A percentile compares a stretch with the other conserved stretches of the same genome.
Evolutionary conservation across 2,797 vertebrate genomes (phyloP).

Genomic region (Chaetophractus vellerosus): DNA sequence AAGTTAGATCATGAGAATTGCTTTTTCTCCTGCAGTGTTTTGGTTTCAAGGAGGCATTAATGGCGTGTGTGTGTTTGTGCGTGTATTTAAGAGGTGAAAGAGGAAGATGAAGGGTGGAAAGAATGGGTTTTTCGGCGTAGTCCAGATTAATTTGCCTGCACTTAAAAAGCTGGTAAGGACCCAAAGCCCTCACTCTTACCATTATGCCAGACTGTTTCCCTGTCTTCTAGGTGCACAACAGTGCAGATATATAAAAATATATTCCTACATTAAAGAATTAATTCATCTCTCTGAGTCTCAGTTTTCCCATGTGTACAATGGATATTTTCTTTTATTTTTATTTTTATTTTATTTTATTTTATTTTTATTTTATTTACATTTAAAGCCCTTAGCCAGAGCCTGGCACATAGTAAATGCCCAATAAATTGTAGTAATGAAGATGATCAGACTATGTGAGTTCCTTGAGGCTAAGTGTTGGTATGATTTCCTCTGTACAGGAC

Average conservation of each 20-base stretch:
- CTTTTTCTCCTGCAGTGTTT: slow-evolving; percentile 76
- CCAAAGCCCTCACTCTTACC: neutral
- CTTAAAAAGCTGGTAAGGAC: neutral
- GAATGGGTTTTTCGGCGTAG: neutral
- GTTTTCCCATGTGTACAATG: neutral
- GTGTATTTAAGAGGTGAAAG: neutral
- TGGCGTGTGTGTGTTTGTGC: neutral
- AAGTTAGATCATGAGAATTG: slow-evolving; percentile 85
- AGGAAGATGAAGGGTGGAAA: neutral
- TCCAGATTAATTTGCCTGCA: neutral
- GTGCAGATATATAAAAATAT: neutral
- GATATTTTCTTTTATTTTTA: neutral
- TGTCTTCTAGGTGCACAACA: neutral
- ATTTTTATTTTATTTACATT: neutral
- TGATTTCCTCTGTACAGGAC: neutral
- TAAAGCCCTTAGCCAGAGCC: neutral
- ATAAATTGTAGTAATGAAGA: neutral
- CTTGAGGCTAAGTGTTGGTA: neutral
- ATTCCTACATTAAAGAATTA: neutral
- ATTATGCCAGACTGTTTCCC: neutral
- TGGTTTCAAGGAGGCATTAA: slow-evolving; percentile 77
- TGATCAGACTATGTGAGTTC: neutral
- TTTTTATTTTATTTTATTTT: neutral
- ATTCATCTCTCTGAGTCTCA: neutral
- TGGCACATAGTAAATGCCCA: neutral